These are phyloP conservation scores for Drosophila greeni DNA, from an alignment of 2,888 invertebrate genomes.

Conservation along the genomic window DNA sequence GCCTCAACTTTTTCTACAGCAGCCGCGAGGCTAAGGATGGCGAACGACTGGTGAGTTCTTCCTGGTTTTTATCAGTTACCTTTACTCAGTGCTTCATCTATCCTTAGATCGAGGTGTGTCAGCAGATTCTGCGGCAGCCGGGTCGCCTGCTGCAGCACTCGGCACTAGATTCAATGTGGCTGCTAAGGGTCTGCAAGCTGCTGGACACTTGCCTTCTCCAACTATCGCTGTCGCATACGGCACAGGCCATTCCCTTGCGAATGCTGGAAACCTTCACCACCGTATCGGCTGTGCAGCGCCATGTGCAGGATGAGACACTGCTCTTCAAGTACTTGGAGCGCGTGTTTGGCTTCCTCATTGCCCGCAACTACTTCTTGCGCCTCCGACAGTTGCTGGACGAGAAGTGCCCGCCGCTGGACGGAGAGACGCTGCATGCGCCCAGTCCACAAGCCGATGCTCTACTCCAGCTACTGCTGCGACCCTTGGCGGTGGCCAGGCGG, in stretches of 20 bases:
- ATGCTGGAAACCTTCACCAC: slow-evolving; percentile 88
- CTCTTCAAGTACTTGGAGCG: slow-evolving; percentile 74
- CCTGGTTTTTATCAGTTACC: neutral
- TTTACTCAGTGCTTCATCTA: neutral
- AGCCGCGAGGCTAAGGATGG: slow-evolving; percentile 82
- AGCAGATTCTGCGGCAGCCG: slow-evolving; percentile 76
- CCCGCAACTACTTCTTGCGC: slow-evolving; percentile 84
- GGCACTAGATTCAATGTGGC: slow-evolving; percentile 73
- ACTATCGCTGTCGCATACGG: slow-evolving; percentile 70
- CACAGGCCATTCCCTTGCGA: slow-evolving; percentile 86
- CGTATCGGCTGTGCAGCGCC: slow-evolving; percentile 76
- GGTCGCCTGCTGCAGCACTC: slow-evolving; percentile 75
- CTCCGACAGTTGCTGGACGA: slow-evolving; percentile 85
- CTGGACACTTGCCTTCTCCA: slow-evolving; percentile 77
- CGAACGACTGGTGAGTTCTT: slow-evolving; percentile 81
- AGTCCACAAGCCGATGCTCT: slow-evolving; percentile 86
- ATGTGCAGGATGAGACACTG: slow-evolving; percentile 70
- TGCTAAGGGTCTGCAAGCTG: slow-evolving; percentile 77
- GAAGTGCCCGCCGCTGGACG: slow-evolving; percentile 84
- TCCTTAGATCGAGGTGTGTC: slow-evolving; percentile 77
- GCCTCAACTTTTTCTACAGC: slow-evolving; percentile 88
- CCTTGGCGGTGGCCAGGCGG: slow-evolving; percentile 82
- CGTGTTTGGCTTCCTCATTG: slow-evolving; percentile 76
- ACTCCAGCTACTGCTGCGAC: slow-evolving; percentile 87
- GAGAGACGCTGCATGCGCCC: slow-evolving; percentile 84